Base-by-base conservation (phyloP, 2,888 invertebrate genomes). In the Gryllus longicercus region DNA sequence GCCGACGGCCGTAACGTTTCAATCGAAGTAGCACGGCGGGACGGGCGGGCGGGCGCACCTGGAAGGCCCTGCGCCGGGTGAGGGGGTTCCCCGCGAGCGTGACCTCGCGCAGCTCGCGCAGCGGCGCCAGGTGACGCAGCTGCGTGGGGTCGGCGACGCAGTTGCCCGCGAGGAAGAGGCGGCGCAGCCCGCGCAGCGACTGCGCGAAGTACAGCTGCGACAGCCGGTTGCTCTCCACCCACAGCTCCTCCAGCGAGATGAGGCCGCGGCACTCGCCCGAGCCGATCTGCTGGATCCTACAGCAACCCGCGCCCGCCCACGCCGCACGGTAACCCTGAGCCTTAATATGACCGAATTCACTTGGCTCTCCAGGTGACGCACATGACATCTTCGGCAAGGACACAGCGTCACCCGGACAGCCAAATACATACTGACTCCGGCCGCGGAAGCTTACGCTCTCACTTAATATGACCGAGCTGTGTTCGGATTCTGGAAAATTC, bases 81-180 rank as follows among this genome's bases (percentile, higher is more conserved):
- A 63, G 14, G 16, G 63, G 63, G 63, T 63, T 63, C 63, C 63
- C 63, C 63, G 16, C 14, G 16, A 63, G 63, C 63, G 63, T 63
- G 16, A 63, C 8, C 16, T 63, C 63, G 16, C 63, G 63, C n/a
- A 63, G 63, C 14, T n/a, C n/a, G 16, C n/a, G 63, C 63, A 63
- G n/a, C n/a, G 14, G 63, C 16, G 63, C n/a, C 16, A 63, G 63
- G 63, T 63, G 63, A 1, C 63, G 63, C 14, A 63, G 63, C 63
- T 63, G 63, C 63, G 63, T 18, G 14, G n/a, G 63, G 14, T 63
- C 63, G 1, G 63, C 63, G n/a, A 63, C n/a, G 63, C 16, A 14
- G 63, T 63, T 63, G 63, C 63, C 63, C 63, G 63, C 63, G 63
- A 63, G 63, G n/a, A 63, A 63, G 14, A 63, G 63, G n/a, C 63